Evolutionary conservation across 2,797 vertebrate species (phyloP), one percentile per base, ranked within the genome.

Genomic region (Cirrhinus molitorella): DNA sequence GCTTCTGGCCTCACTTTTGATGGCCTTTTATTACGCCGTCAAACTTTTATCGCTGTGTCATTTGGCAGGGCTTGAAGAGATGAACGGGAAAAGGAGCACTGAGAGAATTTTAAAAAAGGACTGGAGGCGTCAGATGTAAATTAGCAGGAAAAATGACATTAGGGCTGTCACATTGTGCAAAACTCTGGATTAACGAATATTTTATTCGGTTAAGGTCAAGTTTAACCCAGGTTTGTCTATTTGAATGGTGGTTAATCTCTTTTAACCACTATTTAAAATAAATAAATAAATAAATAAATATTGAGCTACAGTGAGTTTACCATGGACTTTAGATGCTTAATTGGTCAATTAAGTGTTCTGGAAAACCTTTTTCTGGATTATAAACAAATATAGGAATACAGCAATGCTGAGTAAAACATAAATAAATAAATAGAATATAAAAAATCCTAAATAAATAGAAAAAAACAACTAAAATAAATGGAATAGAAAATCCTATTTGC

Each of bases 11-110:
- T 76, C 23, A 61, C 37, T 59, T 59, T 55, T 61, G 73, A 76
- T 76, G 73, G 55, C 21, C 53, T 51, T 66, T 79, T 79, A 79
- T 66, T 75, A 75, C 51, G 28, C 28, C 45, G 13, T 79, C 61
- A 79, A 51, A 79, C 25, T 51, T 79, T 79, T 66, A 79, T 79
- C 61, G 61, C 45, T 6, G 63, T 68, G 63, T 79, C 63, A 66
- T 66, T 79, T 79, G 59, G 59, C 59, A 79, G 59, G 10, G 72
- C 72, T 57, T 3, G 23, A 47, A 16, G 6, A 53, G 71, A 73
- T 0, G 71, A 51, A 34, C 11, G 51, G 51, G 23, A 25, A 57
- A 53, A 76, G 55, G 74, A 55, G 19, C 74, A 45, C 37, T 28
- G 37, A 61, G 23, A 61, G 55, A 61, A 76, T 61, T 76, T 76